Conservation (phyloP, 2,797 vertebrate genomes). For the Pelochelys cantorii region DNA sequence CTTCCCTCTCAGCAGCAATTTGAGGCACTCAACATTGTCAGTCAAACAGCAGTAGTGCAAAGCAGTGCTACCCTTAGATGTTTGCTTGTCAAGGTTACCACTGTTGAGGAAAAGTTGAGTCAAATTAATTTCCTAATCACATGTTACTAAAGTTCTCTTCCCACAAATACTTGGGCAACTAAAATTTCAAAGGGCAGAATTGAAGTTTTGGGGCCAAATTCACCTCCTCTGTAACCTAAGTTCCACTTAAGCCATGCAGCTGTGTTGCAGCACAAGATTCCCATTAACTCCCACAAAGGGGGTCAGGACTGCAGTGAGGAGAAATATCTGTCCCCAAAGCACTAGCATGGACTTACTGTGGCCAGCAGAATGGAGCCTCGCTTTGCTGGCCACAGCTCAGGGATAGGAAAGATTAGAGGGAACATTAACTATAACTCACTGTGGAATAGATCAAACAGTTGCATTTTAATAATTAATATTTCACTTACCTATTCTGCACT, state of each 20-base stretch:
- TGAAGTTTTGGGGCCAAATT: not conserved
- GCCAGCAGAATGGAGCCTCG: too few species aligned
- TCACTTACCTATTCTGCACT: conserved; percentile 94
- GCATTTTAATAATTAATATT: not conserved
- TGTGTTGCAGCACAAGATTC: too few species aligned
- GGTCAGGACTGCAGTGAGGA: too few species aligned
- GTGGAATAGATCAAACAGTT: not conserved
- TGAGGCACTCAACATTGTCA: conserved; percentile 97
- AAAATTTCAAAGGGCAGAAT: not conserved
- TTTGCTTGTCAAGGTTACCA: conserved; percentile 97
- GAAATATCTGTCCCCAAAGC: too few species aligned
- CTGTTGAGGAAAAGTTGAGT: conserved; percentile 72
- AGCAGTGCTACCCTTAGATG: conserved; percentile 95
- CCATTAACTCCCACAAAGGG: too few species aligned
- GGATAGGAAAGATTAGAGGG: too few species aligned
- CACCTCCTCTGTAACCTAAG: too few species aligned
- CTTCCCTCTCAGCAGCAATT: conserved; percentile 96
- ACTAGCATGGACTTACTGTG: too few species aligned
- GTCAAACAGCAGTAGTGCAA: conserved; percentile 99
- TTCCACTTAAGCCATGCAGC: too few species aligned
- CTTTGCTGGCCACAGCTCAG: too few species aligned
- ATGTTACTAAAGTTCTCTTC: not conserved
- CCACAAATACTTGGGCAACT: not conserved
- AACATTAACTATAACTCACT: not conserved
- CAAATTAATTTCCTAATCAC: not conserved